Evolutionary conservation across 2,888 invertebrate species (phyloP).

Genomic region (Atrina japonica): DNA sequence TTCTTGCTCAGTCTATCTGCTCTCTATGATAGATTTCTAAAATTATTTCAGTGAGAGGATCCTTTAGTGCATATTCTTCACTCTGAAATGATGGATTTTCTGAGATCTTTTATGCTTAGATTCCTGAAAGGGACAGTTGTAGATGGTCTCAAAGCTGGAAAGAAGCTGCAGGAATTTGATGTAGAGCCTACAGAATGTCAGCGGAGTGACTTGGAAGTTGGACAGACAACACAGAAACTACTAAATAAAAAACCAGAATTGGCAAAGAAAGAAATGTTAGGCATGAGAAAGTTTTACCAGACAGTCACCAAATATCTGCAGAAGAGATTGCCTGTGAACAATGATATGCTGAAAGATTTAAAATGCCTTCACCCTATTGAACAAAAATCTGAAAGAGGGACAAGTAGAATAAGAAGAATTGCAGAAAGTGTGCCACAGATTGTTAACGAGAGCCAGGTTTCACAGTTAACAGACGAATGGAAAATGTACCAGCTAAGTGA

Average conservation of each 20-base stretch:
- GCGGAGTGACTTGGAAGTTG: slow-evolving; percentile 39
- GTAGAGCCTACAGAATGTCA: slow-evolving; percentile 36
- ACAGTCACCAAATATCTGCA: slow-evolving; percentile 38
- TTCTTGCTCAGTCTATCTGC: slow-evolving; percentile 17
- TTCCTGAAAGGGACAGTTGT: slow-evolving; percentile 39
- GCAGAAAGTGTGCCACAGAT: slow-evolving; percentile 37
- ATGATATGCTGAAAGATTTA: slow-evolving; percentile 28
- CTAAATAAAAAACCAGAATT: slow-evolving; percentile 39
- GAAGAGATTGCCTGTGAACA: slow-evolving; percentile 25
- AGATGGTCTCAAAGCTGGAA: slow-evolving; percentile 30
- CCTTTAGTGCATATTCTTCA: slow-evolving; percentile 43
- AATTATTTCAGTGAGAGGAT: slow-evolving; percentile 42
- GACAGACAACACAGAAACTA: slow-evolving; percentile 39
- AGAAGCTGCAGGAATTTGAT: slow-evolving; percentile 20
- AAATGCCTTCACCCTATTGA: slow-evolving; percentile 40
- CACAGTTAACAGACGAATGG: slow-evolving; percentile 38
- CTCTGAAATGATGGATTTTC: slow-evolving; percentile 41
- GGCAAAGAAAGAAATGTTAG: slow-evolving; percentile 34
- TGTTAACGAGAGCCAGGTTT: slow-evolving; percentile 40
- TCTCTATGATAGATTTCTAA: slow-evolving; percentile 44
- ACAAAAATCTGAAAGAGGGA: slow-evolving; percentile 27
- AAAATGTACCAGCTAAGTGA: slow-evolving; percentile 33
- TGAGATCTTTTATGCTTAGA: too few relatives aligned
- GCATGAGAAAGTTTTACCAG: slow-evolving; percentile 44
- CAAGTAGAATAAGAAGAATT: slow-evolving; percentile 37